Evolutionary conservation across 2,113 vertebrate species (phyloP), one percentile per base, ranked within the genome.

Genomic region (Trogon surrucura): DNA sequence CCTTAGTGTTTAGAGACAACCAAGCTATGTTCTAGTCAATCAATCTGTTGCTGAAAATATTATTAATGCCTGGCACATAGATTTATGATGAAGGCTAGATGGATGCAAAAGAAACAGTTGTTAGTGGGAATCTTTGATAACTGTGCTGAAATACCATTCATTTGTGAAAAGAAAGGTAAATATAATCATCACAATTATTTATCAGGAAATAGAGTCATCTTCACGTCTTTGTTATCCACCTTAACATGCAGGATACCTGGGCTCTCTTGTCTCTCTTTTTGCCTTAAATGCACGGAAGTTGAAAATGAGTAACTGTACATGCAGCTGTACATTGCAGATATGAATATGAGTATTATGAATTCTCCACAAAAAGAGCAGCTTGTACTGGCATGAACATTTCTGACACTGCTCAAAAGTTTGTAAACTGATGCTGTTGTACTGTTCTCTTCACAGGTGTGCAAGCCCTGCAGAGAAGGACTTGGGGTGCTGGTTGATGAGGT

Each of bases 1-100:
- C 86, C 89, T 92, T 34, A 65, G 77, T 91, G 88, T 94, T 95
- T 89, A 86, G 85, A 93, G 92, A 89, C 83, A 91, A 88, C 69
- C 61, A 84, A 86, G 80, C 48, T 88, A 85, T 67, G 77, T 67
- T 96, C 93, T 71, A 93, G 86, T 94, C 95, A 96, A 95, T 93
- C 91, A 96, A 64, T 88, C 89, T 88, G 81, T 83, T 88, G 81
- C 74, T 93, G 93, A 78, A 88, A 96, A 83, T 67, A 88, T 92
- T 96, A 90, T 88, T 92, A 95, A 94, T 94, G 83, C 61, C 80
- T 89, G 69, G 88, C 69, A 80, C 54, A 88, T 27, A 56, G 89
- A 85, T 95, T 91, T 78, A 93, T 71, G 81, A 66, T 26, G 84
- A 91, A 84, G 91, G 57, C 27, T 89, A 65, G 87, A 75, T 60